Evolutionary conservation across 2,113 vertebrate genomes (phyloP).

Genomic region (Alouatta palliata): DNA sequence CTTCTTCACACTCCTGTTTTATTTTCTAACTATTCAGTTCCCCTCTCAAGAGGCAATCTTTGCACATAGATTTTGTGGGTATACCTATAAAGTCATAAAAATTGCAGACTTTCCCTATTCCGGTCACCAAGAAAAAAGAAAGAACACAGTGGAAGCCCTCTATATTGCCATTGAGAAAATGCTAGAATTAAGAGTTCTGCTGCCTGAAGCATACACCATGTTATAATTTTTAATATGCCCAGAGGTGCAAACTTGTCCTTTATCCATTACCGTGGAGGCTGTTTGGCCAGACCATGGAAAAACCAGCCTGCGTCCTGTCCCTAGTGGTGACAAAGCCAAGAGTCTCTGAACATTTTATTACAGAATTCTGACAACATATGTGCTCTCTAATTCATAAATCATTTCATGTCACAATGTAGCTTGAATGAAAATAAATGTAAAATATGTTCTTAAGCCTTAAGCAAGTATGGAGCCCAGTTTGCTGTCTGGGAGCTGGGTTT

Average conservation of each 20-base stretch:
- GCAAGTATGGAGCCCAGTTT: neutral
- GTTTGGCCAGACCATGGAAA: neutral
- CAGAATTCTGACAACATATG: constrained; percentile 40
- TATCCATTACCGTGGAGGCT: neutral
- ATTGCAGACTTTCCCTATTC: neutral
- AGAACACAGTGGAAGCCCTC: neutral
- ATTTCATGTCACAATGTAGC: constrained; percentile 6
- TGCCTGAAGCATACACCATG: neutral
- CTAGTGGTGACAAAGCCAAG: neutral
- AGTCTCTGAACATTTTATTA: constrained; percentile 12
- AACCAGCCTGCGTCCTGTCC: neutral
- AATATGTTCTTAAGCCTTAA: neutral
- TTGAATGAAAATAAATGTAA: constrained; percentile 41
- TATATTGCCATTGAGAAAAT: neutral
- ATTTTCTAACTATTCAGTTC: neutral
- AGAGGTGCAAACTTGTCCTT: neutral
- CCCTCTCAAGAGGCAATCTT: neutral
- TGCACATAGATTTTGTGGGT: neutral
- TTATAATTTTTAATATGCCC: neutral
- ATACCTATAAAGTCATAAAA: neutral
- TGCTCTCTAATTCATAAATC: constrained; percentile 51
- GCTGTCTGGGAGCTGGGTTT: neutral
- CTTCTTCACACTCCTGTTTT: neutral
- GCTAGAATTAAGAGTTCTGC: neutral
- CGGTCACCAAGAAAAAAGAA: neutral